Percentiles rank a stretch among this genome's conserved stretches.
phyloP scores from a whole-genome alignment of 1,140 invertebrate genomes.

The Atta texana region DNA sequence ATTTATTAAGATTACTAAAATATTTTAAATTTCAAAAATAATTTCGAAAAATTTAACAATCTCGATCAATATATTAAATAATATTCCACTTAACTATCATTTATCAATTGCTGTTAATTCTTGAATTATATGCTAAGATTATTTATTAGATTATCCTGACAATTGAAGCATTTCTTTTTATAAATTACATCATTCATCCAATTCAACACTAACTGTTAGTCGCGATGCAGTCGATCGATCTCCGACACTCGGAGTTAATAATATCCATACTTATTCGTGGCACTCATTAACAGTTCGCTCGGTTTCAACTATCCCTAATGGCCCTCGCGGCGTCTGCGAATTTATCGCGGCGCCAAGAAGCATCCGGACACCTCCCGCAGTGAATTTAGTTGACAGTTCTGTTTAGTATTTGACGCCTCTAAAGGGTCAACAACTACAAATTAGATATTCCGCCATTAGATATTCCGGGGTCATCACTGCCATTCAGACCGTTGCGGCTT shows the following conservation, averaged over 20 bases:
- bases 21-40: background rate
- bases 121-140: background rate
- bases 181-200: background rate
- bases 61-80: background rate
- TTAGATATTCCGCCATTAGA: slow-evolving; percentile 33
- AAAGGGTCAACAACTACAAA: slow-evolving; percentile 57
- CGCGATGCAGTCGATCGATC: slow-evolving; percentile 38
- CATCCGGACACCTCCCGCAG: slow-evolving; percentile 9
- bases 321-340: slow-evolving; percentile 24
- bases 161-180: background rate
- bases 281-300: slow-evolving; percentile 29
- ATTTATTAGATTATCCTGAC: background rate
- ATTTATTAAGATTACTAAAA: background rate
- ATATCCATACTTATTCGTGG: slow-evolving; percentile 55
- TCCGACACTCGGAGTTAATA: slow-evolving; percentile 49
- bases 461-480: slow-evolving; percentile 56
- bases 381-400: slow-evolving; percentile 68
- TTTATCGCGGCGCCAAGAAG: slow-evolving; percentile 58
- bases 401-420: slow-evolving; percentile 63
- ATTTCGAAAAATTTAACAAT: slow-evolving; percentile 4
- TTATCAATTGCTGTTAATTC: background rate
- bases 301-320: slow-evolving; percentile 42
- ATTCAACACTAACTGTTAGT: background rate
- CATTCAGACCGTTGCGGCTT: background rate
- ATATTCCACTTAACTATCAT: background rate